phyloP scores from a whole-genome alignment of 2,797 vertebrate genomes.

The Champsocephalus esox region DNA sequence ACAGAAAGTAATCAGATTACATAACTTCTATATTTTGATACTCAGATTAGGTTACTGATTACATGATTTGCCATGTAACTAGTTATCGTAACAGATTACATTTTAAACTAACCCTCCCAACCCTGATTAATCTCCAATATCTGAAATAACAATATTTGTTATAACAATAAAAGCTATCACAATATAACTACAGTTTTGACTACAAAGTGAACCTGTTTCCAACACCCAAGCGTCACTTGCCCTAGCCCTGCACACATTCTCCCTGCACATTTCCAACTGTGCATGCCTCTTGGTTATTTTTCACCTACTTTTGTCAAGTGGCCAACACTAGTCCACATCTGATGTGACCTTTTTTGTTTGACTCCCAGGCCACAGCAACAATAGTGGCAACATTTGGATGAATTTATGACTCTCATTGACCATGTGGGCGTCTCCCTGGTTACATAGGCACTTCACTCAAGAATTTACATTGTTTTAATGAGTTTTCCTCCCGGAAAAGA shows the following conservation, averaged over 20 bases:
- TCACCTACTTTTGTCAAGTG: slow-evolving; percentile 10
- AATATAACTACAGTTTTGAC: not conserved
- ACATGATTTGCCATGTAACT: too few species aligned
- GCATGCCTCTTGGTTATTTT: slow-evolving; percentile 28
- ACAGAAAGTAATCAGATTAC: too few species aligned
- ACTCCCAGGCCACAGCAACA: slow-evolving; percentile 61
- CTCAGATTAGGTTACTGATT: too few species aligned
- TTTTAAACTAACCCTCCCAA: too few species aligned
- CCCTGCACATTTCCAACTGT: slow-evolving; percentile 41
- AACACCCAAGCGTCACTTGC: slow-evolving; percentile 7
- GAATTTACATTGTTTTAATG: slow-evolving; percentile 76
- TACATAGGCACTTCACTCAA: slow-evolving; percentile 62
- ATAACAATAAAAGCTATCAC: too few species aligned
- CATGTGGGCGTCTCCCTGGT: slow-evolving; percentile 67
- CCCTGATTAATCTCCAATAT: too few species aligned
- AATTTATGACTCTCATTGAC: slow-evolving; percentile 72
- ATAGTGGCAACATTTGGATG: slow-evolving; percentile 64
- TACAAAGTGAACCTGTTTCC: not conserved
- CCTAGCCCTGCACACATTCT: not conserved
- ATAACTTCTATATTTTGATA: too few species aligned
- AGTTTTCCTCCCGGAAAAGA: slow-evolving; percentile 58
- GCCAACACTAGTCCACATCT: slow-evolving; percentile 51
- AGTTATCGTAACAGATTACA: too few species aligned
- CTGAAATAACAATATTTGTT: too few species aligned
- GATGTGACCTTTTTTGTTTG: slow-evolving; percentile 65